phyloP scores from a whole-genome alignment of 2,113 vertebrate genomes.

The Rattus rattus region DNA sequence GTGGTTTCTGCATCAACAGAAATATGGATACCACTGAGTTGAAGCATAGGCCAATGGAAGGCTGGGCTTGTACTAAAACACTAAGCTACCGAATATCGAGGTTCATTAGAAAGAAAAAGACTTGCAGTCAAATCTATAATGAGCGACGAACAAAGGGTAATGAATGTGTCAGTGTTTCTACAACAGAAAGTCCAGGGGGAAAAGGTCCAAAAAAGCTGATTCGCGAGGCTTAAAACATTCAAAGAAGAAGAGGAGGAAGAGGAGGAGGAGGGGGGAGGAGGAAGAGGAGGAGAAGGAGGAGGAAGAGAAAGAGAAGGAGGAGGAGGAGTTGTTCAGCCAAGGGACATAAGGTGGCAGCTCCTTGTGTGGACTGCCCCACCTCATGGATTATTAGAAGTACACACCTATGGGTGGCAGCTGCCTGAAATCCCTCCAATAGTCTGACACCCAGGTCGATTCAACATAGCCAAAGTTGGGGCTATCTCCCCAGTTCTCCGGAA shows the following conservation, averaged over 20 bases:
- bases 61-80: not conserved
- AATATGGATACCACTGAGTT: not conserved
- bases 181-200: not conserved
- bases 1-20: not conserved
- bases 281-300: too few species aligned
- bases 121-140: not conserved
- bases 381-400: too few species aligned
- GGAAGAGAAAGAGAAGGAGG: too few species aligned
- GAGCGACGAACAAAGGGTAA: not conserved
- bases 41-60: not conserved
- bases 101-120: not conserved
- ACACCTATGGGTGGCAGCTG: not conserved
- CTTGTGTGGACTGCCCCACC: not conserved
- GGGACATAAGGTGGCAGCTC: not conserved
- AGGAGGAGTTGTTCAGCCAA: not conserved
- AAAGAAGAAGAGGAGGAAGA: not conserved
- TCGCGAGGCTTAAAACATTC: not conserved
- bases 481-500: not conserved
- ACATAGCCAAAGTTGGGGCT: not conserved
- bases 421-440: not conserved
- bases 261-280: too few species aligned
- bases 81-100: not conserved
- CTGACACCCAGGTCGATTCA: not conserved
- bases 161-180: not conserved
- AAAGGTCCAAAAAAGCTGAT: not conserved